phyloP scores from a whole-genome alignment of 2,888 invertebrate genomes.

The Mimas tiliae region DNA sequence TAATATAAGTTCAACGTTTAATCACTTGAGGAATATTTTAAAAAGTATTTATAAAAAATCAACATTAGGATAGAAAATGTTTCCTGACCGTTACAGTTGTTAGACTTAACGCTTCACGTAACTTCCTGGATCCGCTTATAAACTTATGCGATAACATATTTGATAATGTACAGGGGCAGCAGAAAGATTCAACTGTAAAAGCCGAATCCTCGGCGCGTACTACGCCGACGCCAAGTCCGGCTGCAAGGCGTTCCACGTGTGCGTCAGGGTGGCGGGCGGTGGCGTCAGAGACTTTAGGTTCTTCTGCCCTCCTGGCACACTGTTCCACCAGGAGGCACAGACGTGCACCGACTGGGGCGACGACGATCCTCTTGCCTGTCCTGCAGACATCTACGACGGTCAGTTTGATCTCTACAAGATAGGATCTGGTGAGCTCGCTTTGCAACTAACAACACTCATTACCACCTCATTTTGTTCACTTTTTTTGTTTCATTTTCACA shows the following conservation, averaged over 20 bases:
- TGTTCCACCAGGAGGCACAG: conserved; percentile 96
- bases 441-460: conserved; percentile 71
- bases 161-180: conserved; percentile 62
- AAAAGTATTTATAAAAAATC: background rate
- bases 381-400: conserved; percentile 92
- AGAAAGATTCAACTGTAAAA: conserved; percentile 91
- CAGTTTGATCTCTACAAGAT: conserved; percentile 94
- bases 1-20: too few species aligned
- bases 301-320: conserved; percentile 94
- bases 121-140: background rate
- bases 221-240: conserved; percentile 94
- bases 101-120: conserved; percentile 3
- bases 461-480: conserved; percentile 29
- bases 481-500: too few species aligned
- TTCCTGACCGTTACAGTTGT: background rate
- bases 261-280: conserved; percentile 92
- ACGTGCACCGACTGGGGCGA: conserved; percentile 97
- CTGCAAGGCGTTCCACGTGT: conserved; percentile 95
- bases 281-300: conserved; percentile 93
- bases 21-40: too few species aligned
- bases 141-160: conserved; percentile 8
- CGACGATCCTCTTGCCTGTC: conserved; percentile 89
- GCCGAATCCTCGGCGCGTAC: conserved; percentile 94
- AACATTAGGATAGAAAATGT: background rate
- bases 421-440: conserved; percentile 88